A percentile compares a stretch with the other conserved stretches of the same genome.
phyloP scores from a whole-genome alignment of 2,888 invertebrate genomes.

The Notocelia uddmanniana region DNA sequence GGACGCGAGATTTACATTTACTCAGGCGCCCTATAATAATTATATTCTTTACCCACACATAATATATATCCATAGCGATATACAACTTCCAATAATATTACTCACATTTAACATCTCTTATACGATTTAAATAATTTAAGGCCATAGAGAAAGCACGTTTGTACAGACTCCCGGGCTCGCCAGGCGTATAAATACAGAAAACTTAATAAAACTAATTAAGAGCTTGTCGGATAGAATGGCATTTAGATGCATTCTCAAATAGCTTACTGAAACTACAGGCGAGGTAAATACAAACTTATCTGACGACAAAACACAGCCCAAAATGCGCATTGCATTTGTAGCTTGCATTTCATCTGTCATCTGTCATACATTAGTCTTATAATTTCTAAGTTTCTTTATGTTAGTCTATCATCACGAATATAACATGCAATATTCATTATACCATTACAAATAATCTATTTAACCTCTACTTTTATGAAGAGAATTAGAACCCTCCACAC shows the following conservation, averaged over 20 bases:
- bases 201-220: too few relatives aligned
- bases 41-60: background rate
- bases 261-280: too few relatives aligned
- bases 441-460: too few relatives aligned
- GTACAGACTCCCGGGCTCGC: background rate
- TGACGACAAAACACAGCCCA: background rate
- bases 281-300: background rate
- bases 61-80: conserved; percentile 2
- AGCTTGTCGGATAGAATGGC: background rate
- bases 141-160: conserved; percentile 22
- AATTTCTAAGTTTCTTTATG: too few relatives aligned
- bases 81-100: conserved; percentile 4
- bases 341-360: background rate
- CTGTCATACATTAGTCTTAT: conserved; percentile 2
- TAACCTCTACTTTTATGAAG: too few relatives aligned
- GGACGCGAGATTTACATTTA: too few relatives aligned
- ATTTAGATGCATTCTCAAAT: background rate
- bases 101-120: conserved; percentile 8
- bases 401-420: background rate
- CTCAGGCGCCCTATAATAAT: background rate
- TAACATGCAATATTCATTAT: too few relatives aligned
- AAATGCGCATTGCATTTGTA: background rate
- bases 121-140: conserved; percentile 23
- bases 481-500: too few relatives aligned
- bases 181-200: background rate